phyloP scores from a whole-genome alignment of 2,113 vertebrate species.

The Ancistrus triradiatus region DNA sequence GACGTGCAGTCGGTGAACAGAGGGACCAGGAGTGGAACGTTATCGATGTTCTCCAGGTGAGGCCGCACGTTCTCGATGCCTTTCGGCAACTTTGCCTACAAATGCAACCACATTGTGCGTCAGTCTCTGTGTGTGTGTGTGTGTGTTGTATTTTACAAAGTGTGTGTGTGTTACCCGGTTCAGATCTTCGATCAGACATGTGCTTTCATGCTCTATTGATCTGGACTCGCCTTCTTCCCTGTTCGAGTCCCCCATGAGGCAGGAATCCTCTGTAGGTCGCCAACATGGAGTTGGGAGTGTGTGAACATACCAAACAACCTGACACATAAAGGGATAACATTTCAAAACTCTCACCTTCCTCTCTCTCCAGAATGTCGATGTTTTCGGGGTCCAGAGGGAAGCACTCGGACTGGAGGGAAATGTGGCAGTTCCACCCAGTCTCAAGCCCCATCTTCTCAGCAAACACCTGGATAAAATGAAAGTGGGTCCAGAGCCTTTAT shows the following conservation, averaged over 20 bases:
- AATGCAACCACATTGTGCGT: background rate
- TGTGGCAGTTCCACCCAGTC: slow-evolving; percentile 43
- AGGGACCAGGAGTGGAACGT: slow-evolving; percentile 42
- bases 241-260: slow-evolving; percentile 13
- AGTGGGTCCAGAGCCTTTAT: too few species aligned
- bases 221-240: slow-evolving; percentile 23
- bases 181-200: slow-evolving; percentile 42
- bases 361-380: slow-evolving; percentile 1
- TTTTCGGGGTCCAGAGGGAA: slow-evolving; percentile 38
- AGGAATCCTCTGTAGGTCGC: slow-evolving; percentile 19
- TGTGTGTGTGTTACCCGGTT: slow-evolving; percentile 40
- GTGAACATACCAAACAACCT: too few species aligned
- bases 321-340: too few species aligned
- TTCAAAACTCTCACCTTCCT: too few species aligned
- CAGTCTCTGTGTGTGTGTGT: slow-evolving; percentile 3
- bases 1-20: slow-evolving; percentile 47
- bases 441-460: slow-evolving; percentile 47
- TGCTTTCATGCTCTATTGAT: slow-evolving; percentile 30
- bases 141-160: too few species aligned
- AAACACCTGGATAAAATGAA: slow-evolving; percentile 44
- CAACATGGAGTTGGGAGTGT: too few species aligned
- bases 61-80: slow-evolving; percentile 43
- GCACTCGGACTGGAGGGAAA: slow-evolving; percentile 43
- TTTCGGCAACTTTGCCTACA: slow-evolving; percentile 50
- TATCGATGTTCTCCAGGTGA: slow-evolving; percentile 48